Percentiles rank a stretch among this genome's conserved stretches.
phyloP scores from a whole-genome alignment of 2,888 invertebrate species.

The Metopia argyrocephala region DNA sequence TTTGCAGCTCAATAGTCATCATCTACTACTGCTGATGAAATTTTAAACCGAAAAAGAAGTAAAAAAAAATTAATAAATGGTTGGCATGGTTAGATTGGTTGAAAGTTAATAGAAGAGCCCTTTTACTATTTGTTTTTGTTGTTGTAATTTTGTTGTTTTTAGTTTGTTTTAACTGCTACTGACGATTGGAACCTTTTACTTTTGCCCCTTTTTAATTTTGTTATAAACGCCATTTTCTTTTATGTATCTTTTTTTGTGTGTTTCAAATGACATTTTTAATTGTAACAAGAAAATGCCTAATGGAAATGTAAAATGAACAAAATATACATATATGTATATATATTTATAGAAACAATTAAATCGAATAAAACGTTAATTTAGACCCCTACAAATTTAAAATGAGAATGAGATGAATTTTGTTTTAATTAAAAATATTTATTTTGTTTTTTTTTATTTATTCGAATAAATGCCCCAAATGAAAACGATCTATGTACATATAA shows the following conservation, averaged over 20 bases:
- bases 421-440: too few relatives aligned
- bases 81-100: slow-evolving; percentile 3
- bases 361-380: neutral
- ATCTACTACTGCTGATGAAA: slow-evolving; percentile 3
- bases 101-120: slow-evolving; percentile 9
- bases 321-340: too few relatives aligned
- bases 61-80: slow-evolving; percentile 17
- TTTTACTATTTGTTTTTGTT: neutral
- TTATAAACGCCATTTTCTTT: slow-evolving; percentile 35
- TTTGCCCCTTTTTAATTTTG: slow-evolving; percentile 23
- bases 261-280: slow-evolving; percentile 68
- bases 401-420: too few relatives aligned
- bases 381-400: too few relatives aligned
- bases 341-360: neutral
- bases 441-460: too few relatives aligned
- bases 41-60: slow-evolving; percentile 7
- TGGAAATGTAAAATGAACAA: slow-evolving; percentile 67
- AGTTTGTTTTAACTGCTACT: neutral
- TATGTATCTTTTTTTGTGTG: slow-evolving; percentile 37
- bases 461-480: too few relatives aligned
- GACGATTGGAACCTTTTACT: slow-evolving; percentile 39
- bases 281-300: slow-evolving; percentile 62
- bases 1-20: slow-evolving; percentile 53
- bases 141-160: neutral
- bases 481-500: too few relatives aligned